These are phyloP conservation scores for Rhinogobius similis DNA, from an alignment of 2,113 vertebrate genomes.

Conservation along the genomic window DNA sequence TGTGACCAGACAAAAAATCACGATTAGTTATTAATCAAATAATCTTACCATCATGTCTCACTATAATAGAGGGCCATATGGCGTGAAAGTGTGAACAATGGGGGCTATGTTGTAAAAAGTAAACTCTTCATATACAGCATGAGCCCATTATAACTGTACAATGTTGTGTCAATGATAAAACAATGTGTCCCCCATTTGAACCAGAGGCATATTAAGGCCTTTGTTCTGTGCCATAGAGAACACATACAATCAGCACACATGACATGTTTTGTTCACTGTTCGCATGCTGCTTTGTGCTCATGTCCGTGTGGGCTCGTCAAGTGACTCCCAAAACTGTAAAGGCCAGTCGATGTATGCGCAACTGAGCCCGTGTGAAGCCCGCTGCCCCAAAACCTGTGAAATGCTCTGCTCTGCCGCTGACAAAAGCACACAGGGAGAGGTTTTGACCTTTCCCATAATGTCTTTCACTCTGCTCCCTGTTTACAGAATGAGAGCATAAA, in stretches of 20 bases:
- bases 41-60: no score
- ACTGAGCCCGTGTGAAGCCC: conserved; percentile 34
- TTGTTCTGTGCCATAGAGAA: neutral
- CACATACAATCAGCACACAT: conserved; percentile 4
- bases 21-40: no score
- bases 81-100: neutral
- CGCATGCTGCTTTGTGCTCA: conserved; percentile 19
- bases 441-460: conserved; percentile 36
- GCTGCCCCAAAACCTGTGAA: conserved; percentile 35
- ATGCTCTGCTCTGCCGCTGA: conserved; percentile 13
- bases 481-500: conserved; percentile 10
- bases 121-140: neutral
- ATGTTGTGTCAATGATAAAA: neutral
- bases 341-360: conserved; percentile 9
- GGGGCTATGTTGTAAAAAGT: neutral
- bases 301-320: neutral
- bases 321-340: neutral
- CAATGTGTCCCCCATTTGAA: neutral
- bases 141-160: neutral
- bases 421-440: conserved; percentile 8
- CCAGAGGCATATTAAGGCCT: neutral
- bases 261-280: conserved; percentile 9
- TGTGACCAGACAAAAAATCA: no score
- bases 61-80: neutral
- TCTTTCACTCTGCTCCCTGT: neutral